Evolutionary conservation across 1,140 invertebrate genomes (phyloP).

Genomic region (Achroia grisella): DNA sequence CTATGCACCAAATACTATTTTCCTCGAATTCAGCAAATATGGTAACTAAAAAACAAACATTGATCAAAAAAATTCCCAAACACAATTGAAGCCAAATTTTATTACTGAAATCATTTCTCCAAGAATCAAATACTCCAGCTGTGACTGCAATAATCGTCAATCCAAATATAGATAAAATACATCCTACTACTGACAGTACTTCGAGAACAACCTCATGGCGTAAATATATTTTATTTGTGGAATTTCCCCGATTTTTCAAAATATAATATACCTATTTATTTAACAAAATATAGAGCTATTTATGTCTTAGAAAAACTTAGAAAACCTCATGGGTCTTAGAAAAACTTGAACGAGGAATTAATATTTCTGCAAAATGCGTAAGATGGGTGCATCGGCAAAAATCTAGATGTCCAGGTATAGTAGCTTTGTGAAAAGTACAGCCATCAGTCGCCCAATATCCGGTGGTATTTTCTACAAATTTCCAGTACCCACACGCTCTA

Average conservation of each 20-base stretch:
- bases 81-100: slow-evolving; percentile 72
- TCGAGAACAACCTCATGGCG: slow-evolving; percentile 24
- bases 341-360: slow-evolving; percentile 43
- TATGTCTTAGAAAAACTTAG: too few species aligned
- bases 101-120: slow-evolving; percentile 68
- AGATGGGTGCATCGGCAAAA: slow-evolving; percentile 67
- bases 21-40: slow-evolving; percentile 41
- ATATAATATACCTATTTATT: too few species aligned
- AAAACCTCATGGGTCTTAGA: slow-evolving; percentile 41
- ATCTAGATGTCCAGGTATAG: slow-evolving; percentile 19
- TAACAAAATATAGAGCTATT: too few species aligned
- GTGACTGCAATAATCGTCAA: slow-evolving; percentile 58
- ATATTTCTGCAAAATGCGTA: slow-evolving; percentile 70
- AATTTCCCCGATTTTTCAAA: too few species aligned
- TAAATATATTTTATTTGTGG: too few species aligned
- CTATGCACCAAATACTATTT: slow-evolving; percentile 48
- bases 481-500: too few species aligned
- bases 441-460: slow-evolving; percentile 28
- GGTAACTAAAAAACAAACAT: slow-evolving; percentile 49
- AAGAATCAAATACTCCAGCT: slow-evolving; percentile 57
- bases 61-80: slow-evolving; percentile 51
- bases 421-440: slow-evolving; percentile 11
- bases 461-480: too few species aligned
- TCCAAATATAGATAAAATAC: slow-evolving; percentile 58
- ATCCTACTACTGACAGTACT: slow-evolving; percentile 59